Percentiles rank a stretch among this genome's conserved stretches.
These are phyloP conservation scores for Cryptoblepharus egeriae DNA, from an alignment of 2,797 vertebrate species.

Conservation along the genomic window DNA sequence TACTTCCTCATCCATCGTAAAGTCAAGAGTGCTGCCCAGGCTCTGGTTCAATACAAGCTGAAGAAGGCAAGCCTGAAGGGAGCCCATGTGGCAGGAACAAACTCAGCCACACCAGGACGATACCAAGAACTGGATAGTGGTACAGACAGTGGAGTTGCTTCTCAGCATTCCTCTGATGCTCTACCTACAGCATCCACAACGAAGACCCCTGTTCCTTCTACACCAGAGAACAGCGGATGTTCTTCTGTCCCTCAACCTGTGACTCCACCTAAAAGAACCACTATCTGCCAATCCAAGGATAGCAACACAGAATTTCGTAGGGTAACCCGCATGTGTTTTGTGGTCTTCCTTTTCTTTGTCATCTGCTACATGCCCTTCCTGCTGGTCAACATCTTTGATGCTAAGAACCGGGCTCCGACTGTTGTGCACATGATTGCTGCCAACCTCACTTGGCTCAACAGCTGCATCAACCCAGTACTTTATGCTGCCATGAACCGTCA, in stretches of 20 bases:
- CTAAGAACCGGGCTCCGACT: slow-evolving; percentile 77
- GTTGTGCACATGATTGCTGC: slow-evolving; percentile 86
- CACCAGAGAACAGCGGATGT: not conserved
- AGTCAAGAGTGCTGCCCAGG: slow-evolving; percentile 77
- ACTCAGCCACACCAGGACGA: not conserved
- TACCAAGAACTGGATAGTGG: slow-evolving; percentile 71
- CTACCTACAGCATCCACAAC: slow-evolving; percentile 58
- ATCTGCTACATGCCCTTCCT: slow-evolving; percentile 87
- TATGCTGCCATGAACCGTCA: slow-evolving; percentile 90
- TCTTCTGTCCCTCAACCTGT: slow-evolving; percentile 9
- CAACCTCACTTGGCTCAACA: slow-evolving; percentile 91
- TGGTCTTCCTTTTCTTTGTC: slow-evolving; percentile 87
- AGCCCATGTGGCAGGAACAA: slow-evolving; percentile 38
- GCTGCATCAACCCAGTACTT: slow-evolving; percentile 89
- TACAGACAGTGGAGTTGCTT: slow-evolving; percentile 65
- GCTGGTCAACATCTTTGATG: slow-evolving; percentile 85
- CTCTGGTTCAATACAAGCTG: slow-evolving; percentile 81
- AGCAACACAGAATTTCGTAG: slow-evolving; percentile 81
- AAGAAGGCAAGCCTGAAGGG: slow-evolving; percentile 59
- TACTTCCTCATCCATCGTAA: slow-evolving; percentile 87
- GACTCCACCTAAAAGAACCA: not conserved
- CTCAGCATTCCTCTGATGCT: slow-evolving; percentile 33
- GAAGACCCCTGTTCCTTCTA: slow-evolving; percentile 36
- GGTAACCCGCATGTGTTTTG: slow-evolving; percentile 89
- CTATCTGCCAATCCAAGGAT: slow-evolving; percentile 66